Evolutionary conservation across 2,888 invertebrate species (phyloP).

Genomic region (Aelia acuminata): DNA sequence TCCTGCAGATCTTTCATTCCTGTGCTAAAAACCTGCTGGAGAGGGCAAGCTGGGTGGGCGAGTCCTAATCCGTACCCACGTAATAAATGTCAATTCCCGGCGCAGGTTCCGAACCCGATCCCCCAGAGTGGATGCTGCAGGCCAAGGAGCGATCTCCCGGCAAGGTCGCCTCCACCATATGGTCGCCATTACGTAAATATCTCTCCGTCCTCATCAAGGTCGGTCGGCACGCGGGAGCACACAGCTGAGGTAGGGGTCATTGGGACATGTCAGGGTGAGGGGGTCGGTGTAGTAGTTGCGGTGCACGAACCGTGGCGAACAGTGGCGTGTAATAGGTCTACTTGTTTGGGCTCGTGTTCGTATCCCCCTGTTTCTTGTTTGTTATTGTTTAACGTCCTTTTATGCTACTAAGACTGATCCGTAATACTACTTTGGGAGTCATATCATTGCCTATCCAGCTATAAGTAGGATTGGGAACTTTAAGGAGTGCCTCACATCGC

Average conservation of each 20-base stretch:
- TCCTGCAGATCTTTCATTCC: neutral
- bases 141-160: neutral
- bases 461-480: too few relatives aligned
- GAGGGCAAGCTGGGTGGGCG: neutral
- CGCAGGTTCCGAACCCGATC: neutral
- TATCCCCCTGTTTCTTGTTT: too few relatives aligned
- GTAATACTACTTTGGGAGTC: too few relatives aligned
- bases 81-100: neutral
- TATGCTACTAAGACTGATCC: too few relatives aligned
- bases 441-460: too few relatives aligned
- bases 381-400: too few relatives aligned
- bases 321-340: too few relatives aligned
- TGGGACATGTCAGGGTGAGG: neutral
- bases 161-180: slow-evolving; percentile 17
- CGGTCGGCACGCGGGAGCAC: neutral
- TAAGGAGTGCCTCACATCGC: too few relatives aligned
- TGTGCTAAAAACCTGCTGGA: neutral
- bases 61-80: slow-evolving; percentile 5
- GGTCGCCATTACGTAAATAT: slow-evolving; percentile 36
- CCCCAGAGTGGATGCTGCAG: neutral
- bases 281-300: neutral
- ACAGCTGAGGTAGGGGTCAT: neutral
- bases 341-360: too few relatives aligned
- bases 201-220: neutral
- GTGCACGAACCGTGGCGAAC: too few relatives aligned